Base-by-base conservation (phyloP, 2,888 invertebrate species). In the Agapetus fuscipes region DNA sequence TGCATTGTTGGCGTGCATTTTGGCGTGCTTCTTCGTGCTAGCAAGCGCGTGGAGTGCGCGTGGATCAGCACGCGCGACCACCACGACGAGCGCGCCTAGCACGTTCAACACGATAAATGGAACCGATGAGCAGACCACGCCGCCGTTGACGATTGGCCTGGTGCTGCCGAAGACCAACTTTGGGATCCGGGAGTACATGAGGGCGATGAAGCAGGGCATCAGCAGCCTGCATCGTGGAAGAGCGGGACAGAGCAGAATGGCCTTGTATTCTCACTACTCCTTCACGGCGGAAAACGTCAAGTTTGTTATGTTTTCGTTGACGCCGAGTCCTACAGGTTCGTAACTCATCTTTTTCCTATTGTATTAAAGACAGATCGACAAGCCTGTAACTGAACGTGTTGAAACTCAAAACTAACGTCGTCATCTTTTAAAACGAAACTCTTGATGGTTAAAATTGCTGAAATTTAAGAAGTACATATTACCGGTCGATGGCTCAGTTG, bases 271-370 rank as follows among this genome's bases (percentile, higher is more conserved):
- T 56, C 74, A 73, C 53, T 78, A 76, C 55, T 66, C 70, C 47
- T 80, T 83, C 54, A 71, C 71, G 35, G 69, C 71, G 41, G 63
- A 69, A 39, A 76, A 80, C 53, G 75, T 82, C 40, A 74, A 72
- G 52, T 71, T 71, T 51, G 72, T 73, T 41, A 74, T 79, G 71
- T 78, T 83, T 75, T 74, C 74, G 43, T 63, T 83, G 42, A 81
- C 80, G 45, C 83, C 83, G 17, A 81, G 80, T 61, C 83, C 83
- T 40, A 82, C 80, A 71, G 82, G 82, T 83, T 64, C 6, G 27
- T 31, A 24, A 24, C 20, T 30, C 25, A 11, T 34, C 11, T 34
- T 34, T 26, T 34, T 28, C 28, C 11, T 5, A 10, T 30, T 13
- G 14, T 6, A 13, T 1, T 3, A 14, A 30, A 15, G 6, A 35